A percentile compares a stretch with the other conserved stretches of the same genome.
Evolutionary conservation across 2,113 vertebrate species (phyloP).

Genomic region (Myotis lucifugus): DNA sequence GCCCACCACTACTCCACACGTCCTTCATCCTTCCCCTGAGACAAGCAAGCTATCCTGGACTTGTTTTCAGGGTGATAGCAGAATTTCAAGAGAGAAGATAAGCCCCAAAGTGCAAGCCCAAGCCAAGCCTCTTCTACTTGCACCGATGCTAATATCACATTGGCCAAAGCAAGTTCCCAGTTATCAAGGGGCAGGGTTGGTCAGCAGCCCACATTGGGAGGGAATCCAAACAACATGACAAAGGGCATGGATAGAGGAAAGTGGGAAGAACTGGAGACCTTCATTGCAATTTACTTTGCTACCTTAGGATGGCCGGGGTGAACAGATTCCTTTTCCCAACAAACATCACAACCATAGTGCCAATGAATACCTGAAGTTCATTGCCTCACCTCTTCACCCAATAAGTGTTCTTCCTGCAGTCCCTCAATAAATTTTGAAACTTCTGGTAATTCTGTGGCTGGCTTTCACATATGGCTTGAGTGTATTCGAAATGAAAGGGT

Average conservation of each 20-base stretch:
- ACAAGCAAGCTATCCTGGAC: background rate
- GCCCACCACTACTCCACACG: background rate
- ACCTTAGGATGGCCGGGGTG: background rate
- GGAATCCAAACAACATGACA: background rate
- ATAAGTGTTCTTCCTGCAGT: background rate
- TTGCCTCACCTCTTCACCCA: background rate
- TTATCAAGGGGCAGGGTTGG: background rate
- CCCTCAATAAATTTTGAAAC: constrained; percentile 43
- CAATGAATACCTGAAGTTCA: background rate
- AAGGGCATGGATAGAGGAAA: background rate
- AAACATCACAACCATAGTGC: background rate
- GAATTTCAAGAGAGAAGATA: background rate
- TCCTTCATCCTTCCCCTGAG: background rate
- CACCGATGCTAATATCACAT: background rate
- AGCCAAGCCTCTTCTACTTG: background rate
- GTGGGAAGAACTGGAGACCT: background rate
- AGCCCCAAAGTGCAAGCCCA: background rate
- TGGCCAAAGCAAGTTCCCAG: background rate
- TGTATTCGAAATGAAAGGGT: constrained; percentile 50
- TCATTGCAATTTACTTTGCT: background rate
- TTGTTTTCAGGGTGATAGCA: background rate
- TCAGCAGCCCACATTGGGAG: background rate
- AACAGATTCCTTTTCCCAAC: background rate
- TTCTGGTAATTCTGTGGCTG: constrained; percentile 13
- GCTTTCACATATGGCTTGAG: constrained; percentile 32